Conservation (phyloP, 2,797 vertebrate species). For the Pogoniulus pusillus region DNA sequence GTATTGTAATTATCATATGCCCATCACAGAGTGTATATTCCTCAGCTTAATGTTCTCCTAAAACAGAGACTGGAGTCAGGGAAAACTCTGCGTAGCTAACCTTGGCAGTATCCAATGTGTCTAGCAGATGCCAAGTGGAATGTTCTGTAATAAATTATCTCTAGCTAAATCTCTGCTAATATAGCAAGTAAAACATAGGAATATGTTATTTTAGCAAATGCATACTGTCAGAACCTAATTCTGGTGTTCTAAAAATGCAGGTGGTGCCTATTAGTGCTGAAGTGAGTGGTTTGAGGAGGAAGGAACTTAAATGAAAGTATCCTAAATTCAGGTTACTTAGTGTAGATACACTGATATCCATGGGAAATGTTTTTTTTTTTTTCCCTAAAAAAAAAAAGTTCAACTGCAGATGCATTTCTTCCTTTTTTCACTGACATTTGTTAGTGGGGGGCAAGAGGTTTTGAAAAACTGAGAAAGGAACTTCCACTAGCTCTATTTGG, state of each 20-base stretch:
- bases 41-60: not conserved
- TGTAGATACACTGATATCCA: not conserved
- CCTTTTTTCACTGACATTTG: not conserved
- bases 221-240: not conserved
- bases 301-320: not conserved
- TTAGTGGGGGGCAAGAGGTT: not conserved
- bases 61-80: not conserved
- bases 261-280: not conserved
- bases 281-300: not conserved
- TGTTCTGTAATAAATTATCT: conserved; percentile 14
- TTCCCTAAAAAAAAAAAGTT: not conserved
- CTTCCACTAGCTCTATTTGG: not conserved
- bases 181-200: not conserved
- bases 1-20: not conserved
- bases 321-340: not conserved
- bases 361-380: not conserved
- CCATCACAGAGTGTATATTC: not conserved
- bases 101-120: not conserved
- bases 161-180: conserved; percentile 19
- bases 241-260: conserved; percentile 1
- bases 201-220: conserved; percentile 19
- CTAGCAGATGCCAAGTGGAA: not conserved
- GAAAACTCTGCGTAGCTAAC: not conserved
- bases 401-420: not conserved
- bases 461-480: not conserved